These are phyloP conservation scores for Ophraella communa DNA, from an alignment of 2,888 invertebrate species.

Conservation along the genomic window DNA sequence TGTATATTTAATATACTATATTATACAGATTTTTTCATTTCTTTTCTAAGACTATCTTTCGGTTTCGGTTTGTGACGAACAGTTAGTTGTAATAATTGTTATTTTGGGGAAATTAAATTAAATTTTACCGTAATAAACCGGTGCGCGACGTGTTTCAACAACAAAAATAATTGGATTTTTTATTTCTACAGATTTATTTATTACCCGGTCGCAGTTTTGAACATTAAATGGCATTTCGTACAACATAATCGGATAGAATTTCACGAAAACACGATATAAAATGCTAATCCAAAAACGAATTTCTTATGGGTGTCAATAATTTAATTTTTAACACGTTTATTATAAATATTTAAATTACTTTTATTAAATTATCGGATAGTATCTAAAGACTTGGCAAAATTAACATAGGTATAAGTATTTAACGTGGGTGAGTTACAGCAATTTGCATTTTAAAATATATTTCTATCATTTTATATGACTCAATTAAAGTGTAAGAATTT, in stretches of 20 bases:
- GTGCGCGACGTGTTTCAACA: too few species aligned
- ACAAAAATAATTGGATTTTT: too few species aligned
- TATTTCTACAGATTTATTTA: too few species aligned
- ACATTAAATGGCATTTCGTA: not conserved
- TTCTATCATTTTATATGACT: not conserved
- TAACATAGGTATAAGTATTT: not conserved
- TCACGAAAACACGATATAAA: not conserved
- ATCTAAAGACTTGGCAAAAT: not conserved
- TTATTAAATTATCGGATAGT: not conserved
- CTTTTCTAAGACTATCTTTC: too few species aligned
- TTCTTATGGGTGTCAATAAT: not conserved
- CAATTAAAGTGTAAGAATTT: not conserved
- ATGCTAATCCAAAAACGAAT: not conserved
- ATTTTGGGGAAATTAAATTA: too few species aligned
- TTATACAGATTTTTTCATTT: too few species aligned
- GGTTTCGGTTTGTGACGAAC: too few species aligned
- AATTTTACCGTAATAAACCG: too few species aligned
- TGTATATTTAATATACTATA: too few species aligned
- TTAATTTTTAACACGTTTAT: not conserved
- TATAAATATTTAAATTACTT: not conserved
- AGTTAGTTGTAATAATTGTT: too few species aligned
- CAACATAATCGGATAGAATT: not conserved
- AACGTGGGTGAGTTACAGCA: not conserved
- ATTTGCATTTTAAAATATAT: not conserved
- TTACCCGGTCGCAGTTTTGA: not conserved